Percentiles rank a stretch among this genome's conserved stretches.
Evolutionary conservation across 2,888 invertebrate genomes (phyloP).

Genomic region (Eurytoma adleriae): DNA sequence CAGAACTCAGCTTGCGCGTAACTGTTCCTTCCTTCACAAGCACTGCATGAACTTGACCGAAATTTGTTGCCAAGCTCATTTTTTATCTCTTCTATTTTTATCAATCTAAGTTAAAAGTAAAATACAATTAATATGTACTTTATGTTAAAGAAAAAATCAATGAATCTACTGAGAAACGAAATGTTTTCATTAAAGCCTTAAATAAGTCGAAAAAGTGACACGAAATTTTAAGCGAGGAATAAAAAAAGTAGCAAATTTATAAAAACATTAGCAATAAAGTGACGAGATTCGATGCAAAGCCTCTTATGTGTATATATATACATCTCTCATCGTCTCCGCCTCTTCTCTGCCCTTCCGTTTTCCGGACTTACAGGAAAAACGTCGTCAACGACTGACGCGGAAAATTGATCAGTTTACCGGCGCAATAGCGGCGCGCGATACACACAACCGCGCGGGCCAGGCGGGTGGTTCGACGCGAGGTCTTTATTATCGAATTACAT

Average conservation of each 20-base stretch:
- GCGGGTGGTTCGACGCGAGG: not conserved
- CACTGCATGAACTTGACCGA: constrained; percentile 35
- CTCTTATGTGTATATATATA: too few relatives aligned
- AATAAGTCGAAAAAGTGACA: not conserved
- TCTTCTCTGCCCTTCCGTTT: not conserved
- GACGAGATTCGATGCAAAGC: not conserved
- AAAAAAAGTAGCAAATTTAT: too few relatives aligned
- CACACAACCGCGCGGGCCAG: not conserved
- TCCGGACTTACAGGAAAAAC: constrained; percentile 30
- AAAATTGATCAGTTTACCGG: constrained; percentile 51
- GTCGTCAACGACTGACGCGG: constrained; percentile 35
- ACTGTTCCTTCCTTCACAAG: constrained; percentile 21
- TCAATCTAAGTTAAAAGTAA: too few relatives aligned
- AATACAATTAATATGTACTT: not conserved
- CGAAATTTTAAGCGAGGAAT: too few relatives aligned
- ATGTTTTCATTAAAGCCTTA: too few relatives aligned
- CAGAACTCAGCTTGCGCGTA: constrained; percentile 7
- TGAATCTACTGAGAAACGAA: not conserved
- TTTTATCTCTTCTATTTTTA: not conserved
- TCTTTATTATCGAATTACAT: constrained; percentile 49
- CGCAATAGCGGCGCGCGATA: not conserved
- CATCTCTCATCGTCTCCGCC: not conserved
- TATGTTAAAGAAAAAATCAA: not conserved
- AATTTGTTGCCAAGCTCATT: constrained; percentile 6
- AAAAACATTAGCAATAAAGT: too few relatives aligned